These are phyloP conservation scores for Limnephilus lunatus DNA, from an alignment of 2,888 invertebrate species.

Conservation along the genomic window DNA sequence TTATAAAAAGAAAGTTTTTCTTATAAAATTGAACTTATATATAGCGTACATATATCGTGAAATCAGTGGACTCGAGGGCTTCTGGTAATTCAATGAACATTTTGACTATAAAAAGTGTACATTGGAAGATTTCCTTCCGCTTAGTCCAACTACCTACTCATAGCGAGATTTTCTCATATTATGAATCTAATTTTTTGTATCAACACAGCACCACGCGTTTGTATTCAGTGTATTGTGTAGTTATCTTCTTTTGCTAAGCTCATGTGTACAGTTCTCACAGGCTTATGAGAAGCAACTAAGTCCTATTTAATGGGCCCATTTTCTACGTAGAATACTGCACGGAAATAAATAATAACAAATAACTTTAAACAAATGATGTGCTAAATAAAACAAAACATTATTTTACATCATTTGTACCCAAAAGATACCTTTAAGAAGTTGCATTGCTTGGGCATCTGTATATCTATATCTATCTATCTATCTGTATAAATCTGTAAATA, in stretches of 20 bases:
- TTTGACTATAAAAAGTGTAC: not conserved
- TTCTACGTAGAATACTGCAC: not conserved
- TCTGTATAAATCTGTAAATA: too few species aligned
- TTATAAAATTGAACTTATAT: too few species aligned
- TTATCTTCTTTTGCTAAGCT: not conserved
- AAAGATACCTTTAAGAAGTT: too few species aligned
- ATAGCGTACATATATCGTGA: not conserved
- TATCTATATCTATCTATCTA: too few species aligned
- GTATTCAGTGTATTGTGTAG: not conserved
- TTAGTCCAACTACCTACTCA: not conserved
- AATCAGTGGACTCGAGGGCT: not conserved
- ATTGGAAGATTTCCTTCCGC: not conserved
- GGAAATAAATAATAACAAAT: too few species aligned
- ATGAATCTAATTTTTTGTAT: not conserved
- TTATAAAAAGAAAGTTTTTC: too few species aligned
- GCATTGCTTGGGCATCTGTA: too few species aligned
- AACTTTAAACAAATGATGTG: too few species aligned
- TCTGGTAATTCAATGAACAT: not conserved
- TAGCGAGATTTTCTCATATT: not conserved
- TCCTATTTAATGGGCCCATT: not conserved
- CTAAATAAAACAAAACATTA: too few species aligned
- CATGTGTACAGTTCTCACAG: not conserved
- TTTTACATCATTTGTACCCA: too few species aligned
- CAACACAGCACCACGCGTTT: not conserved
- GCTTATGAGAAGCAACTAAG: not conserved